These are phyloP conservation scores for Coilia nasus DNA, from an alignment of 2,797 vertebrate species.

Conservation along the genomic window DNA sequence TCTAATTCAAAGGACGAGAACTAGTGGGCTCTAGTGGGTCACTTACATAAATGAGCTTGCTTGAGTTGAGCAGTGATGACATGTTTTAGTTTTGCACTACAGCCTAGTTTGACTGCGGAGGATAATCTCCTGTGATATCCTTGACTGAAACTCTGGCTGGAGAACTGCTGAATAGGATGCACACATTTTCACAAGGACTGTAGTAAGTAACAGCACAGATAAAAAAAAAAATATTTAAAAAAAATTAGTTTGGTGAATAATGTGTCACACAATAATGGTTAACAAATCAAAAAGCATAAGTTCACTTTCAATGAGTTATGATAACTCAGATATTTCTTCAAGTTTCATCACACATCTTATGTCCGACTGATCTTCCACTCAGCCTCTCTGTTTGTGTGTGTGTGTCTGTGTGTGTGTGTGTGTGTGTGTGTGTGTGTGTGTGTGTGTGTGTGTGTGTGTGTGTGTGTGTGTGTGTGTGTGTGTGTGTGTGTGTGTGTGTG, in stretches of 20 bases:
- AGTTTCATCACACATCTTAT: conserved; percentile 63
- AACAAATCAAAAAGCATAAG: background rate
- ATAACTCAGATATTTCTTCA: conserved; percentile 54
- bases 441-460: no score
- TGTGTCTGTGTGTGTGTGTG: background rate
- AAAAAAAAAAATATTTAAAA: background rate
- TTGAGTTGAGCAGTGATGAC: conserved; percentile 68
- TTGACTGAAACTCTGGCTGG: background rate
- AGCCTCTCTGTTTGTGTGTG: background rate
- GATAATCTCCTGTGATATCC: background rate
- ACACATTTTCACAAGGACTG: background rate
- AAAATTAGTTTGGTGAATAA: background rate
- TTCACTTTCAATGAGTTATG: background rate
- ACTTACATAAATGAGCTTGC: conserved; percentile 71
- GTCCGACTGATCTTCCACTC: conserved; percentile 50
- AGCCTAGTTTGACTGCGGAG: conserved; percentile 54
- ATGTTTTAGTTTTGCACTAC: conserved; percentile 64
- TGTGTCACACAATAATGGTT: background rate
- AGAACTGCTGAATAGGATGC: background rate
- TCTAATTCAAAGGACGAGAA: conserved; percentile 67
- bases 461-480: no score
- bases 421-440: background rate
- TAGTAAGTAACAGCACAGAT: background rate
- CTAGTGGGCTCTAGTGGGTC: conserved; percentile 73
- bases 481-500: no score